Evolutionary conservation across 1,140 invertebrate genomes (phyloP), one percentile per base, ranked within the genome.

Genomic region (Cataglyphis hispanica): DNA sequence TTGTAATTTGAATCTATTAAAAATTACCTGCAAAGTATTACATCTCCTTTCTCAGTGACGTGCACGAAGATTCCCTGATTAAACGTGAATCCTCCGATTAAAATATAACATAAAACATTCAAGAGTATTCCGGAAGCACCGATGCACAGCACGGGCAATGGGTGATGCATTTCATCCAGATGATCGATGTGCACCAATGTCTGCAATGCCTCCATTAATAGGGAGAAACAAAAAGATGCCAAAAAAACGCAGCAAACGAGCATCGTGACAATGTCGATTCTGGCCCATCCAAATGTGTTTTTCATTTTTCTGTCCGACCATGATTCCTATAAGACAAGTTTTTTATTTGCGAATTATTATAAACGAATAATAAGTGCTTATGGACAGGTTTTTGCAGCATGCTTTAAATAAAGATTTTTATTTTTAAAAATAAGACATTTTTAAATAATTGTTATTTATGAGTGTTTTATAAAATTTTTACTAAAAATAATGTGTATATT

Each of bases 201-300:
- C 91, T 98, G 98, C 11, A 98, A 87, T 0, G 98, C 96, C 93
- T 98, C 98, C 0, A 98, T 96, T 1, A 98, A 91, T 13, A 98
- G 93, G 0, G 98, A 98, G 89, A 98, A 98, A 63, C 97, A 97
- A 43, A 98, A 96, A 0, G 98, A 98, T 1, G 97, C 96, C 76
- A 98, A 95, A 85, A 98, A 97, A 19, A 98, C 97, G 92, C 97
- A 98, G 56, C 97, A 98, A n/a, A 97, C 96, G 13, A 98, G 94
- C 95, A 97, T 97, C 61, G 97, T 97, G 6, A 98, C 94, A 1
- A 99, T 97, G 90, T 98, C 98, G 37, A 98, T 97, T 72, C 98
- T 96, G 0, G 98, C 97, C 98, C 98, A 99, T 1, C 98, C 98
- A 87, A 99, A 99, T 0, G 98, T 99, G 93, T 98, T 98, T 61